Evolutionary conservation across 2,797 vertebrate genomes (phyloP).

Genomic region (Sebastolobus alascanus): DNA sequence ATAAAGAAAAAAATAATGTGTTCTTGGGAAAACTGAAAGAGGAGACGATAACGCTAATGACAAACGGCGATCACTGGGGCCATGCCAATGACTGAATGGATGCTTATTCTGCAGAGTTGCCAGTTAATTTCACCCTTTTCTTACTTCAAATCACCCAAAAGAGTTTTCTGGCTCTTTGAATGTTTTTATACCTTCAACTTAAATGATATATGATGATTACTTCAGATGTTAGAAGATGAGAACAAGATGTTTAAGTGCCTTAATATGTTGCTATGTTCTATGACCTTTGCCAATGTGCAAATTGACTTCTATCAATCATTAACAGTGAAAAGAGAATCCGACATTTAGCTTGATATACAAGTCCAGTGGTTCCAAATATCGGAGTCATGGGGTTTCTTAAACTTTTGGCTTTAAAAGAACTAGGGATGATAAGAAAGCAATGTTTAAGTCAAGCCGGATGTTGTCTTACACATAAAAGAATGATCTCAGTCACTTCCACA

Average conservation of each 20-base stretch:
- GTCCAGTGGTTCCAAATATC: background rate
- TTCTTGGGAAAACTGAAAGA: conserved; percentile 37
- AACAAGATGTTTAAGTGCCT: conserved; percentile 25
- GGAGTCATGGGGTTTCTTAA: background rate
- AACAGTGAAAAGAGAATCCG: background rate
- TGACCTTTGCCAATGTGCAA: background rate
- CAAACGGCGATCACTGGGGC: conserved; percentile 43
- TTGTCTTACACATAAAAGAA: too few relatives aligned
- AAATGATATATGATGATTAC: conserved; percentile 20
- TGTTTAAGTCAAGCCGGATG: too few relatives aligned
- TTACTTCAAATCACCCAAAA: conserved; percentile 22
- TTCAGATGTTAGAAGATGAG: conserved; percentile 22
- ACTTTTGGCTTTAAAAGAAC: background rate
- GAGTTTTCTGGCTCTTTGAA: conserved; percentile 10
- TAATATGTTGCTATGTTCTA: conserved; percentile 3
- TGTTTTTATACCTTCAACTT: conserved; percentile 12
- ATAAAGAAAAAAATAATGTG: background rate
- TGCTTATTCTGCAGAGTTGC: conserved; percentile 40
- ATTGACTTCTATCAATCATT: background rate
- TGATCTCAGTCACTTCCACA: too few relatives aligned
- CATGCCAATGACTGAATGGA: conserved; percentile 17
- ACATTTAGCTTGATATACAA: background rate
- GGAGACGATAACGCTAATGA: conserved; percentile 49
- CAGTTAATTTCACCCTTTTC: conserved; percentile 45
- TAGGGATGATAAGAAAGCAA: too few relatives aligned